phyloP scores from a whole-genome alignment of 2,888 invertebrate species.

The Limnephilus auricula region DNA sequence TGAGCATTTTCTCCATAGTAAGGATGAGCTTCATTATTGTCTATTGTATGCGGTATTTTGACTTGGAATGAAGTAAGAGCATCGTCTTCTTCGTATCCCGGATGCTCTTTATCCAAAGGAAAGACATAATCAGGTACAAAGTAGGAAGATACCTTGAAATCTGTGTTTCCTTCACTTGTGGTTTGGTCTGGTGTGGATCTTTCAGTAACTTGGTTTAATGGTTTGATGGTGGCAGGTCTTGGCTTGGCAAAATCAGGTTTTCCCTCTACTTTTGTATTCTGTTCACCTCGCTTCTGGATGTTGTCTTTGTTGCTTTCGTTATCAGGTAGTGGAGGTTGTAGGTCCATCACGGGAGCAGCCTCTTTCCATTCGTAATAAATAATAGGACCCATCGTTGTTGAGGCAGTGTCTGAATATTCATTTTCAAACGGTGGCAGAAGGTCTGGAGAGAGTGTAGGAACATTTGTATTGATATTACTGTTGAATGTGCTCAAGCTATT shows the following conservation, averaged over 20 bases:
- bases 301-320: conserved; percentile 71
- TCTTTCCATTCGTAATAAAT: conserved; percentile 83
- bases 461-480: conserved; percentile 42
- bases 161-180: conserved; percentile 67
- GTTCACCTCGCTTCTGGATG: conserved; percentile 70
- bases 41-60: conserved; percentile 74
- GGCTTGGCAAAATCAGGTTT: conserved; percentile 67
- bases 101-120: conserved; percentile 79
- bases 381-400: conserved; percentile 80
- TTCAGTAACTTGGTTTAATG: conserved; percentile 71
- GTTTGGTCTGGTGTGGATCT: conserved; percentile 68
- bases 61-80: conserved; percentile 81
- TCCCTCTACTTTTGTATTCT: conserved; percentile 56
- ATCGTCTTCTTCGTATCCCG: conserved; percentile 78
- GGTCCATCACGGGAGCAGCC: conserved; percentile 80
- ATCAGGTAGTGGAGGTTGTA: conserved; percentile 73
- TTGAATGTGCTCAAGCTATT: conserved; percentile 25
- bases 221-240: conserved; percentile 67
- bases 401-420: conserved; percentile 71
- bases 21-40: conserved; percentile 69
- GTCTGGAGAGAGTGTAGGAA: conserved; percentile 70
- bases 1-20: conserved; percentile 79
- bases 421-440: conserved; percentile 77
- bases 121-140: conserved; percentile 81
- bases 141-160: conserved; percentile 78